Conservation (phyloP, 2,888 invertebrate species). For the Nomada flava region DNA sequence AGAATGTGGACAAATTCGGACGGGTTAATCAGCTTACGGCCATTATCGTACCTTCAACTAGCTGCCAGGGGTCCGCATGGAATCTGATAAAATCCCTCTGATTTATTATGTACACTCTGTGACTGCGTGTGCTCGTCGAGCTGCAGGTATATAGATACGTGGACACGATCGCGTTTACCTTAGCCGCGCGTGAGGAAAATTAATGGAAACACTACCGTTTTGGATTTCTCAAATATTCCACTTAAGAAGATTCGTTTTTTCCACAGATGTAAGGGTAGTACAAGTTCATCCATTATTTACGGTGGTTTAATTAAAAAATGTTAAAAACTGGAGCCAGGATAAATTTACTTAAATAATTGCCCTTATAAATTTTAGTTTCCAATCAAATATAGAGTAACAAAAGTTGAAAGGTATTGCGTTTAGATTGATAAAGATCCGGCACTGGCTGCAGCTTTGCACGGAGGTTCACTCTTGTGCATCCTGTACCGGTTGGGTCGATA, state of each 20-base stretch:
- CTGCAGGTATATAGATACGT: conserved; percentile 29
- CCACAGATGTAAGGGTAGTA: too few species aligned
- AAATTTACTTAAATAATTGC: too few species aligned
- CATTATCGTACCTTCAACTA: conserved; percentile 77
- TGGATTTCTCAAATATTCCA: background rate
- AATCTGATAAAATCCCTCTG: conserved; percentile 82
- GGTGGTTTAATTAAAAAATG: too few species aligned
- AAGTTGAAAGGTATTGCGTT: background rate
- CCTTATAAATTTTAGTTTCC: too few species aligned
- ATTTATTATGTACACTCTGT: conserved; percentile 79
- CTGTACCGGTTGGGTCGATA: conserved; percentile 52
- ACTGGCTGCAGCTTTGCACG: conserved; percentile 45
- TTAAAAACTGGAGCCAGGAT: too few species aligned
- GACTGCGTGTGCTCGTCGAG: conserved; percentile 54
- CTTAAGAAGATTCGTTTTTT: background rate
- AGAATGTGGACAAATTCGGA: conserved; percentile 82
- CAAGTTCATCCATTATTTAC: too few species aligned
- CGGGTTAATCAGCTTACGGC: conserved; percentile 82
- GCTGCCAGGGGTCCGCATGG: conserved; percentile 78
- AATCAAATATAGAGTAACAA: too few species aligned
- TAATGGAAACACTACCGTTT: conserved; percentile 38
- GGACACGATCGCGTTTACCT: conserved; percentile 39
- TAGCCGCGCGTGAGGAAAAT: conserved; percentile 35
- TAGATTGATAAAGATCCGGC: conserved; percentile 16
- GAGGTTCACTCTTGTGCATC: conserved; percentile 59